Evolutionary conservation across 2,797 vertebrate species (phyloP), one percentile per base, ranked within the genome.

Genomic region (Schizopygopsis pylzovi): DNA sequence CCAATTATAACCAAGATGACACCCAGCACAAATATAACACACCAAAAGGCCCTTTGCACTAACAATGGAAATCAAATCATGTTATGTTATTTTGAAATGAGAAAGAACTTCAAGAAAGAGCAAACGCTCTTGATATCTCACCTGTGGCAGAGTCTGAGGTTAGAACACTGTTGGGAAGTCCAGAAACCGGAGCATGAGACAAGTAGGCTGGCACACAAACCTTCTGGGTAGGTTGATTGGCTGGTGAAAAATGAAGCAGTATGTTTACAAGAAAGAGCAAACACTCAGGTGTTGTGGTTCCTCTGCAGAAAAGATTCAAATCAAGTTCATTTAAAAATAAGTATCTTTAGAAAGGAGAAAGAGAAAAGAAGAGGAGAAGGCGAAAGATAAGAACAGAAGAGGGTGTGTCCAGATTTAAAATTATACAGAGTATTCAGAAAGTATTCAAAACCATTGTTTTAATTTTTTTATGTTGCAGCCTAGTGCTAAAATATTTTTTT

Each of bases 41-140:
- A 95, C 96, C 96, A 97, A 90, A 97, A 96, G 25, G 95, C 95
- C 82, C 96, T 95, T 89, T 96, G 96, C 92, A 96, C 96, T 97
- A 82, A 63, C n/a, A 73, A 65, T 43, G 16, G 7, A 80, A 84
- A 59, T 59, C 22, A 59, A 65, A n/a, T 16, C 1, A 1, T 63
- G n/a, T 41, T 41, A 20, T 33, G n/a, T 61, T 45, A 33, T 6
- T 47, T n/a, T 63, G 54, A 87, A 56, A 54, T 25, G 37, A 39
- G 43, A 73, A 47, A 37, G 1, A 16, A 25, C 12, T 43, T 3
- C 3, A 15, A 43, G 41, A 43, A 43, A 43, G 41, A 11, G 22
- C 2, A 47, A 41, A 54, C 25, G 25, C 25, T 28, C 16, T 75
- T 1, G 39, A 77, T 4, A 90, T 95, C 96, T 95, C 92, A 97